These are phyloP conservation scores for Gnathonemus longibarbis DNA, from an alignment of 2,113 vertebrate genomes.

Conservation along the genomic window DNA sequence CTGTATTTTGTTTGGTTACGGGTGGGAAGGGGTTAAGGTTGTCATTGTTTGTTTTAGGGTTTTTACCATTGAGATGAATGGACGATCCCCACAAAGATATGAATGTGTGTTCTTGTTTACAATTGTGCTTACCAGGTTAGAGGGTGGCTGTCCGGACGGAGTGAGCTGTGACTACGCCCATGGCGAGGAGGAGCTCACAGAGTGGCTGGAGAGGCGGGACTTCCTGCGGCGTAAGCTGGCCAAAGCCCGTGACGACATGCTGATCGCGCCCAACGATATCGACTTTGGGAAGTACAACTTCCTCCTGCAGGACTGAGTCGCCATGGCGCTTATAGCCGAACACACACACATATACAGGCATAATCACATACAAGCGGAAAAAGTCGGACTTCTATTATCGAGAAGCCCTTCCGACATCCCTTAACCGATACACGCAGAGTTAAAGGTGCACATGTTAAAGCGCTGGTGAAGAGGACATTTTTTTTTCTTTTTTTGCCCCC, in stretches of 20 bases:
- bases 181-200: slow-evolving; percentile 58
- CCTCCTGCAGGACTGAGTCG: slow-evolving; percentile 58
- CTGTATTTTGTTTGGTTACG: not conserved
- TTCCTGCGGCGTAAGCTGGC: slow-evolving; percentile 70
- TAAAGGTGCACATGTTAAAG: not conserved
- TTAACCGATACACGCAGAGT: not conserved
- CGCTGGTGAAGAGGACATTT: not conserved
- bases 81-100: not conserved
- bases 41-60: not conserved
- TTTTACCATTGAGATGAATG: not conserved
- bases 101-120: not conserved
- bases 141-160: slow-evolving; percentile 64
- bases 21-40: not conserved
- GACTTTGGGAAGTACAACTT: slow-evolving; percentile 78
- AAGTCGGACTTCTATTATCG: not conserved
- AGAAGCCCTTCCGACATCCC: not conserved
- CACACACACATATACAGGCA: slow-evolving; percentile 15
- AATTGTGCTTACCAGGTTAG: slow-evolving; percentile 47
- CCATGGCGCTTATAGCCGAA: slow-evolving; percentile 8
- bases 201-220: slow-evolving; percentile 68
- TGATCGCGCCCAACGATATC: slow-evolving; percentile 63
- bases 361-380: slow-evolving; percentile 26
- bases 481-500: not conserved
- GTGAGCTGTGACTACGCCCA: slow-evolving; percentile 72
- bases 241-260: slow-evolving; percentile 74